A percentile compares a stretch with the other conserved stretches of the same genome.
Evolutionary conservation across 2,888 invertebrate genomes (phyloP).

Genomic region (Himalopsyche anomala): DNA sequence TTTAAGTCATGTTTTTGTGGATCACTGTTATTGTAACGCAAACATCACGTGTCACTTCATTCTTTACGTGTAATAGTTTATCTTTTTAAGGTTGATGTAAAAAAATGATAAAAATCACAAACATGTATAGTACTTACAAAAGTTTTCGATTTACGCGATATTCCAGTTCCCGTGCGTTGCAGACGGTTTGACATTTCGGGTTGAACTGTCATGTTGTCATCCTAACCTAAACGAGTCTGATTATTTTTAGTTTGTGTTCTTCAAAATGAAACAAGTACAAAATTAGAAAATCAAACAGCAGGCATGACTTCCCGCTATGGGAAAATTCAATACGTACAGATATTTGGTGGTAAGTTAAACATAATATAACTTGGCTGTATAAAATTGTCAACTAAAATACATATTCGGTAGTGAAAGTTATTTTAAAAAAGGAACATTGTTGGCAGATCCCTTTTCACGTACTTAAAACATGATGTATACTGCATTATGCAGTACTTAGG

Average conservation of each 20-base stretch:
- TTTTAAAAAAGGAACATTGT: background rate
- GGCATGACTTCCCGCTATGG: conserved; percentile 71
- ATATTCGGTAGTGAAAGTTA: background rate
- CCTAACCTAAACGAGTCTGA: conserved; percentile 47
- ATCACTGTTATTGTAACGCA: background rate
- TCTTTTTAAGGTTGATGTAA: background rate
- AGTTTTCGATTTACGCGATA: background rate
- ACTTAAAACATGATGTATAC: background rate
- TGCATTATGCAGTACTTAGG: background rate
- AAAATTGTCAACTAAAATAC: background rate
- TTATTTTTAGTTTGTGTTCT: conserved; percentile 37
- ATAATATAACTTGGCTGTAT: background rate
- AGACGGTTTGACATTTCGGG: conserved; percentile 50
- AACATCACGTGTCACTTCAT: background rate
- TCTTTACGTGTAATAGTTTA: background rate
- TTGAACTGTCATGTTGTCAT: conserved; percentile 48
- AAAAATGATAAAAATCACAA: background rate
- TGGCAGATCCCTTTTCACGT: background rate
- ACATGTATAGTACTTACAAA: background rate
- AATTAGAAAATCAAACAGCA: conserved; percentile 46
- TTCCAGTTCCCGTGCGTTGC: background rate
- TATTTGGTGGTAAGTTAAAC: conserved; percentile 73
- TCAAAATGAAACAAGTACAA: conserved; percentile 44
- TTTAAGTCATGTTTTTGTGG: background rate
- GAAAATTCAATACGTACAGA: conserved; percentile 77